Evolutionary conservation across 2,113 vertebrate species (phyloP), one percentile per base, ranked within the genome.

Genomic region (Spermophilus dauricus): DNA sequence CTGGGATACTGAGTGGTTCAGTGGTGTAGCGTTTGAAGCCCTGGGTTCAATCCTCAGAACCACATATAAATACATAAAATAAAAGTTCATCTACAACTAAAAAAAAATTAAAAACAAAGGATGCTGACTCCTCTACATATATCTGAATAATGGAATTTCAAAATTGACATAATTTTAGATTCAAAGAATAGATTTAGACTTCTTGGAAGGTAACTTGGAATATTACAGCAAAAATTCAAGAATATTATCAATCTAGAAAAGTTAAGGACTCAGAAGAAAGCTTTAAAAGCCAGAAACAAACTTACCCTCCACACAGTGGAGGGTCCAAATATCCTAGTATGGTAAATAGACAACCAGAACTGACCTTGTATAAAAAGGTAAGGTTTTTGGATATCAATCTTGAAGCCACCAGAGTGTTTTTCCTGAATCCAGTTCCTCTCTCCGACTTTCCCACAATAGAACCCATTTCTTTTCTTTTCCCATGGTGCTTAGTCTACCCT

Each of bases 231-330:
- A 94, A 89, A 90, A 80, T 28, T 70, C 30, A 73, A 93, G 34
- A 92, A 51, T 87, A 78, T 69, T 51, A 53, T 69, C 34, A 34
- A 67, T 95, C 32, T 94, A 65, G 81, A 93, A 72, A 92, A 84
- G 2, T 12, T 75, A 93, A 51, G 70, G 75, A 93, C 34, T 69
- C 34, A 91, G 39, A 95, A 72, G 75, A 56, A 92, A 80, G 32
- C n/a, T 93, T 84, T 53, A 37, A 32, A 48, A 63, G 70, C 18
- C n/a, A 53, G 37, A 86, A 76, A 81, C 37, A 78, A 67, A 65
- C 42, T 39, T 73, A 69, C 18, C 4, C 26, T 26, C 30, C n/a
- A 30, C 28, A 70, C 0, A 51, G 51, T n/a, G 51, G 48, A 4
- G 37, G 90, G 81, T 58, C 61, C 39, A 76, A 34, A 13, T 83